Conservation (phyloP, 2,113 vertebrate genomes). For the Daboia siamensis region DNA sequence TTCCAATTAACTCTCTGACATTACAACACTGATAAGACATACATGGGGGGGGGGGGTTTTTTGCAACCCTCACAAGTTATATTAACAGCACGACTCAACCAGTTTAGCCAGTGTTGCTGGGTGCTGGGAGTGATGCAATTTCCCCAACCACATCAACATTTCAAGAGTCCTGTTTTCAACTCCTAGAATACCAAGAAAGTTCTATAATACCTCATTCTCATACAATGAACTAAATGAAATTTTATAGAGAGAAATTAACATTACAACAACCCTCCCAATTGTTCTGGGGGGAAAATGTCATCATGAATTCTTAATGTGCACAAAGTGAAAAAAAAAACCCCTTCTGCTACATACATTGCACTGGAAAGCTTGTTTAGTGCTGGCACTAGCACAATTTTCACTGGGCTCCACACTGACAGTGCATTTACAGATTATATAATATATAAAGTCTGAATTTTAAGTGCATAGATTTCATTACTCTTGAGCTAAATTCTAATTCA, state of each 20-base stretch:
- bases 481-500: background rate
- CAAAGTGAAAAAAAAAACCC: background rate
- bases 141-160: background rate
- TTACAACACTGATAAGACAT: background rate
- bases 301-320: background rate
- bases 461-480: background rate
- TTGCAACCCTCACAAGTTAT: background rate
- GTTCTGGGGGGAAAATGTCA: background rate
- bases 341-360: accelerated
- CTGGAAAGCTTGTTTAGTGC: accelerated
- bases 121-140: background rate
- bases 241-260: background rate
- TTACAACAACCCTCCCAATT: background rate
- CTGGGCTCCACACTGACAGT: background rate
- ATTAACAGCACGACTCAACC: background rate
- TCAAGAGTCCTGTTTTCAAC: background rate
- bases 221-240: background rate
- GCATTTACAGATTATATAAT: background rate
- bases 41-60: no score
- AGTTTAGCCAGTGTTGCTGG: background rate
- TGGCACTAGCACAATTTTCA: background rate
- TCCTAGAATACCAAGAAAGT: background rate
- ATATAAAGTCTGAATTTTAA: background rate
- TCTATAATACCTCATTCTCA: background rate
- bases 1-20: slow-evolving; percentile 6